These are phyloP conservation scores for Rhinophrynus dorsalis DNA, from an alignment of 2,797 vertebrate species.

Conservation along the genomic window DNA sequence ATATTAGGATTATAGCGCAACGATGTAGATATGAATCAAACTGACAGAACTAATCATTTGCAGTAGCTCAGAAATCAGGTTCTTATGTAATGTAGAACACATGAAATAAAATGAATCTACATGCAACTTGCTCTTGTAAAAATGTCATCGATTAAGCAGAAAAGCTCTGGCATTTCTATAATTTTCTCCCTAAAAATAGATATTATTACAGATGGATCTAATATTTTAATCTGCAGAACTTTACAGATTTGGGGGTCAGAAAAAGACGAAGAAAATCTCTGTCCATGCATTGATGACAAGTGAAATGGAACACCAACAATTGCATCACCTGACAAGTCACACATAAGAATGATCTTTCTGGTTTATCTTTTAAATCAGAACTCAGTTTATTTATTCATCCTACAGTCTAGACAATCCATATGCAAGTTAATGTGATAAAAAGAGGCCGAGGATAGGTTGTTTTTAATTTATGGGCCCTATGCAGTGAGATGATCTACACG, in stretches of 20 bases:
- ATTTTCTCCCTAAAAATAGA: slow-evolving; percentile 20
- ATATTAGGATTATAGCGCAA: background rate
- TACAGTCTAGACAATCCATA: slow-evolving; percentile 68
- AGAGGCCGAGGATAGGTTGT: slow-evolving; percentile 63
- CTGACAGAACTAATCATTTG: background rate
- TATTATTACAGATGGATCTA: slow-evolving; percentile 24
- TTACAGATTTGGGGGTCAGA: slow-evolving; percentile 48
- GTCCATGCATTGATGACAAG: too few relatives aligned
- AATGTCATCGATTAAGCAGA: background rate
- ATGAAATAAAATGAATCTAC: background rate
- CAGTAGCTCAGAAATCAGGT: background rate
- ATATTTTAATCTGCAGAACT: slow-evolving; percentile 29
- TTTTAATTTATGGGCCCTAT: slow-evolving; percentile 44
- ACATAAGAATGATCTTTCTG: slow-evolving; percentile 66
- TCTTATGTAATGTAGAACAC: background rate
- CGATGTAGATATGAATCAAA: background rate
- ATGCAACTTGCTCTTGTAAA: background rate
- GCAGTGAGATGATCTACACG: background rate
- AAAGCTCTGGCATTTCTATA: background rate
- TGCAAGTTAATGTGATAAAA: slow-evolving; percentile 65
- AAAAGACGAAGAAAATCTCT: slow-evolving; percentile 25
- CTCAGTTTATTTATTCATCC: slow-evolving; percentile 34
- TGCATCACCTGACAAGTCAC: too few relatives aligned
- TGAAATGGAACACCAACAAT: too few relatives aligned
- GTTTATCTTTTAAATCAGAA: slow-evolving; percentile 66